Evolutionary conservation across 2,888 invertebrate genomes (phyloP), one percentile per base, ranked within the genome.

Genomic region (Drosophila algonquin): DNA sequence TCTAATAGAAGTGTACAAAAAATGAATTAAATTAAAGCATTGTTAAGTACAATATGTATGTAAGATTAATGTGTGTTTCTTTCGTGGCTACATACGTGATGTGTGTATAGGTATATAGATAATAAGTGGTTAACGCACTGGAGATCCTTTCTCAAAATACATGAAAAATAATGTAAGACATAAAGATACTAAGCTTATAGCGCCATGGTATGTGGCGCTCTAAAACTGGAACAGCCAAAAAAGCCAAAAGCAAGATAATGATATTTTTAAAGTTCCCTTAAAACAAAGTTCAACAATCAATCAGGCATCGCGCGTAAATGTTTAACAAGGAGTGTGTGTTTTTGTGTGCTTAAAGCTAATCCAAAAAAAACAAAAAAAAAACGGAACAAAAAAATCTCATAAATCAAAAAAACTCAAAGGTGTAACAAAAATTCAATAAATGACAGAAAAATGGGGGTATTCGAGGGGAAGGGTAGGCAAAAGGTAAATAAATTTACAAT

Each of bases 71-170:
- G 40, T 14, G 76, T 71, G 46, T 44, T 64, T 70, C 44, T 44
- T 64, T 52, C 58, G 70, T 54, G 64, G 47, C 67, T 85, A 85
- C 80, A 82, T 79, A 80, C 51, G 65, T 40, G 6, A 7, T 51
- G 24, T 44, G 47, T 32, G 50, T 56, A 45, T 45, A 40, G 40
- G 40, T 40, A n/a, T 55, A 44, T 60, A 40, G 45, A 58, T 72
- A 62, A 65, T 63, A 60, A 32, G 57, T 48, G 47, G 44, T 55
- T 63, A 64, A 40, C 55, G 72, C 62, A 57, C 65, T 68, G 27
- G 80, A 85, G 82, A 82, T 82, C 75, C 82, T 60, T 82, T 82
- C 85, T 82, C 82, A 80, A 78, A 72, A 75, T 79, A 83, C 82
- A 85, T 82, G 79, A 75, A 83, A 80, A 71, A 64, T 69, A 75